Conservation (phyloP, 2,113 vertebrate species). For the Aldabrachelys gigantea region DNA sequence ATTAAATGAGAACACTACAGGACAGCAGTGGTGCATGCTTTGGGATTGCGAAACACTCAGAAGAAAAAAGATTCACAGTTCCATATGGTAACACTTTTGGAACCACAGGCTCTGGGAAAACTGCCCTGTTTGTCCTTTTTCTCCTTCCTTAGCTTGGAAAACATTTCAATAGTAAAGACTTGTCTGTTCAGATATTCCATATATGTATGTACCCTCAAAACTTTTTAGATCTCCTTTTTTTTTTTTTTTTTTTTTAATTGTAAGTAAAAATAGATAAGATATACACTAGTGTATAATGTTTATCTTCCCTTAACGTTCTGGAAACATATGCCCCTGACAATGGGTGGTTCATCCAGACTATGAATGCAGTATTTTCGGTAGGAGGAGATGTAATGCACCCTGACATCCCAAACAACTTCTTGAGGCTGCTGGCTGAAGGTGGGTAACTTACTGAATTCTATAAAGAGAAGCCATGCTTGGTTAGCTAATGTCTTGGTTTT, state of each 20-base stretch:
- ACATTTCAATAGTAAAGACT: background rate
- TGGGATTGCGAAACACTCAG: too few species aligned
- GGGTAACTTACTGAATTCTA: constrained; percentile 26
- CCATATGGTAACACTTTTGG: background rate
- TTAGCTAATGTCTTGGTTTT: background rate
- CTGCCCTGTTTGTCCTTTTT: background rate
- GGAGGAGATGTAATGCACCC: constrained; percentile 91
- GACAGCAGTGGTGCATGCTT: background rate
- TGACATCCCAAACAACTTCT: constrained; percentile 92
- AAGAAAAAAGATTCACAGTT: background rate
- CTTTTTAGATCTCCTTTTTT: background rate
- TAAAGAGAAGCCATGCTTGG: background rate
- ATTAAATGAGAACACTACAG: background rate
- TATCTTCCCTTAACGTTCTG: constrained; percentile 77
- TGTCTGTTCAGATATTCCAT: background rate
- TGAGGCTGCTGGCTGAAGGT: constrained; percentile 93
- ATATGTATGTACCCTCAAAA: background rate
- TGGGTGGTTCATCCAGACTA: constrained; percentile 96
- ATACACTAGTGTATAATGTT: background rate
- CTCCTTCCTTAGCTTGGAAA: background rate
- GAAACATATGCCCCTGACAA: constrained; percentile 93
- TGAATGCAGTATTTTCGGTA: constrained; percentile 93
- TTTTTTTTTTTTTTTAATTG: background rate
- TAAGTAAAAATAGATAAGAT: background rate
- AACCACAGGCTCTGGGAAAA: background rate